These are phyloP conservation scores for Molanna angustata DNA, from an alignment of 2,888 invertebrate genomes.

Conservation along the genomic window DNA sequence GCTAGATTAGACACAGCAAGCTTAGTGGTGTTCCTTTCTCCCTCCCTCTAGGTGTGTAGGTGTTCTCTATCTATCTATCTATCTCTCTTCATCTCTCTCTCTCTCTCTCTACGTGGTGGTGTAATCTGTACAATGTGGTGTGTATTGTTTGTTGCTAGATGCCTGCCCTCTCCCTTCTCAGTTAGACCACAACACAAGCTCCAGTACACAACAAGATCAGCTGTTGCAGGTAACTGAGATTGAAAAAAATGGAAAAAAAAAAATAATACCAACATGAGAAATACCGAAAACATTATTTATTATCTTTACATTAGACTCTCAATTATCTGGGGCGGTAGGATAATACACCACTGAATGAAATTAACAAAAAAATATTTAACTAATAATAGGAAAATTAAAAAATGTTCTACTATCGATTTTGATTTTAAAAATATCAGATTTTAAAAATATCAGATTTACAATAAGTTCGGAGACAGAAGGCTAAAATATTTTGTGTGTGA, in stretches of 20 bases:
- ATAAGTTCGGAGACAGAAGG: no score
- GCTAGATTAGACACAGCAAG: no score
- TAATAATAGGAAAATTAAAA: no score
- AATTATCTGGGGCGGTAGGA: no score
- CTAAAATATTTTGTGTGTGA: no score
- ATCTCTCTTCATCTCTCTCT: no score
- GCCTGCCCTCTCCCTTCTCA: conserved; percentile 87
- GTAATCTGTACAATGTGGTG: conserved; percentile 59
- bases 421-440: no score
- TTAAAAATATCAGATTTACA: no score
- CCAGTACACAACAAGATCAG: conserved; percentile 66
- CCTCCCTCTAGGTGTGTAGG: conserved; percentile 27
- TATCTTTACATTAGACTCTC: no score
- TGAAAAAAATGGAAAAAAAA: conserved; percentile 13
- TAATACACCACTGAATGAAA: no score
- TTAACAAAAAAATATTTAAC: no score
- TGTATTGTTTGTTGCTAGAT: conserved; percentile 94
- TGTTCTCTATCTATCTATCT: conserved; percentile 26
- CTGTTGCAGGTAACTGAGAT: conserved; percentile 61
- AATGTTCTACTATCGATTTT: no score
- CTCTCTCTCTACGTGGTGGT: conserved; percentile 30
- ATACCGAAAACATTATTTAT: conserved; percentile 15
- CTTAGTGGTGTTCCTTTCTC: conserved; percentile 6
- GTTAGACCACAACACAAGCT: conserved; percentile 83
- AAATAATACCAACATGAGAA: conserved; percentile 25